These are phyloP conservation scores for Eustalomyia histrio DNA, from an alignment of 2,888 invertebrate species.

Conservation along the genomic window DNA sequence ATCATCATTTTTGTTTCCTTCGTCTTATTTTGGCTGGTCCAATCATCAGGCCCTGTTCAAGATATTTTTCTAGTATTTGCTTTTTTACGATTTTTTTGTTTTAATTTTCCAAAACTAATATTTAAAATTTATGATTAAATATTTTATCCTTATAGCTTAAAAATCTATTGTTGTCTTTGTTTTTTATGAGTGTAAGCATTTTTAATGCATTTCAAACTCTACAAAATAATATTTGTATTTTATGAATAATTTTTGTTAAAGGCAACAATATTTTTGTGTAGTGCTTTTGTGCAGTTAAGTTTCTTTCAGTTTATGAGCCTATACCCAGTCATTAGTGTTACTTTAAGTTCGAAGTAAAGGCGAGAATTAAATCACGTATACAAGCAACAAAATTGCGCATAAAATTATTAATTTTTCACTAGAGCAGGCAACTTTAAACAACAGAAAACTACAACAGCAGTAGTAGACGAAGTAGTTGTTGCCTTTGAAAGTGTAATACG, in stretches of 20 bases:
- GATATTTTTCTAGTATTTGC: no score
- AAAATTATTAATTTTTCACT: constrained; percentile 77
- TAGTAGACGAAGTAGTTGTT: constrained; percentile 3
- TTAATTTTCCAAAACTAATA: no score
- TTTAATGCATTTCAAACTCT: not conserved
- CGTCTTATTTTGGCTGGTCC: no score
- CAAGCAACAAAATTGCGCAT: constrained; percentile 79
- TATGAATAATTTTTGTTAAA: constrained; percentile 7
- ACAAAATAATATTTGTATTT: not conserved
- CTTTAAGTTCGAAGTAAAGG: constrained; percentile 50
- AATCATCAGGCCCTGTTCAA: no score
- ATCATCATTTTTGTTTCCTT: no score
- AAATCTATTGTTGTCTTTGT: not conserved
- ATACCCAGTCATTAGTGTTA: constrained; percentile 52
- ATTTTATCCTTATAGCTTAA: no score
- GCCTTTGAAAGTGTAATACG: not conserved
- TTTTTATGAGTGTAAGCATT: not conserved
- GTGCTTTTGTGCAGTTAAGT: not conserved
- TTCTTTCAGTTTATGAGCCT: constrained; percentile 21
- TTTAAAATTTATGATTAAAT: no score
- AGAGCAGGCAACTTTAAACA: constrained; percentile 55
- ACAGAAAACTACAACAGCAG: constrained; percentile 12
- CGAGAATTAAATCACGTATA: constrained; percentile 79
- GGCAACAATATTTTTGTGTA: constrained; percentile 3
- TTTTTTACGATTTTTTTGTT: no score